phyloP scores from a whole-genome alignment of 2,113 vertebrate species.

The Lota lota region DNA sequence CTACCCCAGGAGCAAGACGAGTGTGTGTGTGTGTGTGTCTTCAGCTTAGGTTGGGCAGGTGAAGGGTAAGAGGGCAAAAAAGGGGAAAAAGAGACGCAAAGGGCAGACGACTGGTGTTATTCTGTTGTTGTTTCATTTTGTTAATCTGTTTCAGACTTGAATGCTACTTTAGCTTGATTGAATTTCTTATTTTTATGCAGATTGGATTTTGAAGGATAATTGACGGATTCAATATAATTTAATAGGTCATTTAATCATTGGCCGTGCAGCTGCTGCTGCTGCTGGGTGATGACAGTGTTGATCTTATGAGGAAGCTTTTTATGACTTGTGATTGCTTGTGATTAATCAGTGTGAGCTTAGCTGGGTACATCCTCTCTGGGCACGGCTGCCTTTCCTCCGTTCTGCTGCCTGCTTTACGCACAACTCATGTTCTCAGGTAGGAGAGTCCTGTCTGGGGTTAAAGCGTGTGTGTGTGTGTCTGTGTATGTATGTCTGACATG shows the following conservation, averaged over 20 bases:
- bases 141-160: too few relatives aligned
- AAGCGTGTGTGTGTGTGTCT: neutral
- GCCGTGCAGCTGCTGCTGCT: conserved; percentile 3
- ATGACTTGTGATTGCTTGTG: conserved; percentile 18
- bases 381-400: neutral
- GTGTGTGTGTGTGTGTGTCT: too few relatives aligned
- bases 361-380: conserved; percentile 11
- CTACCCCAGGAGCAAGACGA: too few relatives aligned
- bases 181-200: neutral
- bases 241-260: too few relatives aligned
- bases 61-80: too few relatives aligned
- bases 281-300: neutral
- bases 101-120: too few relatives aligned
- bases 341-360: conserved; percentile 27
- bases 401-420: neutral
- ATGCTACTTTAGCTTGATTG: too few relatives aligned
- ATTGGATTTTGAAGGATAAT: neutral
- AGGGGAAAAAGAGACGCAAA: too few relatives aligned
- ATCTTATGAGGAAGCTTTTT: conserved; percentile 5
- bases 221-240: neutral
- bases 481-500: neutral
- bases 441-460: conserved; percentile 3
- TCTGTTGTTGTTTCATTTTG: too few relatives aligned
- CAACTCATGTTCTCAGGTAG: conserved; percentile 1
- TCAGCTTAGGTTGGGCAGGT: too few relatives aligned